Percentiles rank a stretch among this genome's conserved stretches.
Conservation (phyloP, 2,797 vertebrate genomes). For the Ctenopoma multispine region DNA sequence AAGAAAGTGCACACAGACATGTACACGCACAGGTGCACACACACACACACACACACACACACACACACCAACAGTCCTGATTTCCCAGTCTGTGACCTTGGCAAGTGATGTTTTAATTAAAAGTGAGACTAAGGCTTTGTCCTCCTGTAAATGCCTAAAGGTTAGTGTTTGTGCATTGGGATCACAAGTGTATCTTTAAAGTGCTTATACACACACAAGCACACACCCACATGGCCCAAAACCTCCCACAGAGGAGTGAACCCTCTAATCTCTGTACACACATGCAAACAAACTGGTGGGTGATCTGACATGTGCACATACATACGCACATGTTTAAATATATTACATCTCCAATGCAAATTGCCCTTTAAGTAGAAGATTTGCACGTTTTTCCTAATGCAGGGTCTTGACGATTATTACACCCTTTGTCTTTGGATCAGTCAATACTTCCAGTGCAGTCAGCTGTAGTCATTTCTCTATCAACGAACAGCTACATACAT, state of each 20-base stretch:
- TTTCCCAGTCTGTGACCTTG: slow-evolving; percentile 71
- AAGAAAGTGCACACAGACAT: slow-evolving; percentile 38
- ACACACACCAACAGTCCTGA: neutral
- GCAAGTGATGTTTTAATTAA: slow-evolving; percentile 81
- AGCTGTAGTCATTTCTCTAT: slow-evolving; percentile 56
- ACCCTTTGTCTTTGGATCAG: slow-evolving; percentile 50
- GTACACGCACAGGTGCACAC: slow-evolving; percentile 2
- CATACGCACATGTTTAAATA: neutral
- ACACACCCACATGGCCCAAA: slow-evolving; percentile 8
- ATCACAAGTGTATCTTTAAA: slow-evolving; percentile 34
- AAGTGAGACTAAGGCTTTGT: slow-evolving; percentile 66
- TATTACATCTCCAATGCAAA: slow-evolving; percentile 19
- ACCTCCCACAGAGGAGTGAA: slow-evolving; percentile 10
- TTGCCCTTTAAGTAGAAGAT: slow-evolving; percentile 18
- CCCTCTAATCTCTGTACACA: slow-evolving; percentile 23
- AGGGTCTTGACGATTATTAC: slow-evolving; percentile 45
- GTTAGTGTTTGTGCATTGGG: slow-evolving; percentile 42
- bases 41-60: slow-evolving; percentile 17
- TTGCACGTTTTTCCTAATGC: slow-evolving; percentile 38
- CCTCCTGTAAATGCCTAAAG: slow-evolving; percentile 52
- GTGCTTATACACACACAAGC: slow-evolving; percentile 8
- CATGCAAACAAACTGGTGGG: slow-evolving; percentile 1
- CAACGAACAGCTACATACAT: slow-evolving; percentile 62
- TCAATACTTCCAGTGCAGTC: slow-evolving; percentile 51
- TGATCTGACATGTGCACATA: neutral